phyloP scores from a whole-genome alignment of 2,888 invertebrate species.

The Volucella bombylans region DNA sequence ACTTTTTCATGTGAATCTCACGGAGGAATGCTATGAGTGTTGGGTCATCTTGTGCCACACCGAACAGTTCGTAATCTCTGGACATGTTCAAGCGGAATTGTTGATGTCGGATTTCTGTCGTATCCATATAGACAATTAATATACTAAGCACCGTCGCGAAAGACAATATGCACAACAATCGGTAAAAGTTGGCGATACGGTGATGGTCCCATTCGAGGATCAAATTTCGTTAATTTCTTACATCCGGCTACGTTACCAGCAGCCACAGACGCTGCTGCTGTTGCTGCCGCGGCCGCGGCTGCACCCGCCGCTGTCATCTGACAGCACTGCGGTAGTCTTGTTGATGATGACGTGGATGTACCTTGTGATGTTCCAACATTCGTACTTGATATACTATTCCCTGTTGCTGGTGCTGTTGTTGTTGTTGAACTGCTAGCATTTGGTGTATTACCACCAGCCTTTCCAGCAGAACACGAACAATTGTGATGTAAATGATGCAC shows the following conservation, averaged over 20 bases:
- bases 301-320: conserved; percentile 76
- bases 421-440: conserved; percentile 49
- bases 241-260: neutral
- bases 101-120: conserved; percentile 87
- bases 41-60: conserved; percentile 89
- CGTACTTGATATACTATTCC: conserved; percentile 75
- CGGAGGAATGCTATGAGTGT: conserved; percentile 89
- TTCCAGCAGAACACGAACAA: conserved; percentile 67
- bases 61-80: conserved; percentile 88
- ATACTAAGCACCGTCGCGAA: no score
- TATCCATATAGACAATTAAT: no score
- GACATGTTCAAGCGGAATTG: conserved; percentile 92
- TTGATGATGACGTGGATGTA: no score
- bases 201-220: no score
- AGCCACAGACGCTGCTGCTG: conserved; percentile 75
- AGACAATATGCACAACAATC: no score
- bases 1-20: conserved; percentile 86
- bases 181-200: no score
- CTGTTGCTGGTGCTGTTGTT: conserved; percentile 29
- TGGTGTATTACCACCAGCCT: conserved; percentile 71
- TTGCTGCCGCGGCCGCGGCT: no score
- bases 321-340: conserved; percentile 74
- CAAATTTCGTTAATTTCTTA: no score
- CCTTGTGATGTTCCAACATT: no score
- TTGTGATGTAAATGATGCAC: conserved; percentile 75